These are phyloP conservation scores for Aldabrachelys gigantea DNA, from an alignment of 2,113 vertebrate genomes.

Conservation along the genomic window DNA sequence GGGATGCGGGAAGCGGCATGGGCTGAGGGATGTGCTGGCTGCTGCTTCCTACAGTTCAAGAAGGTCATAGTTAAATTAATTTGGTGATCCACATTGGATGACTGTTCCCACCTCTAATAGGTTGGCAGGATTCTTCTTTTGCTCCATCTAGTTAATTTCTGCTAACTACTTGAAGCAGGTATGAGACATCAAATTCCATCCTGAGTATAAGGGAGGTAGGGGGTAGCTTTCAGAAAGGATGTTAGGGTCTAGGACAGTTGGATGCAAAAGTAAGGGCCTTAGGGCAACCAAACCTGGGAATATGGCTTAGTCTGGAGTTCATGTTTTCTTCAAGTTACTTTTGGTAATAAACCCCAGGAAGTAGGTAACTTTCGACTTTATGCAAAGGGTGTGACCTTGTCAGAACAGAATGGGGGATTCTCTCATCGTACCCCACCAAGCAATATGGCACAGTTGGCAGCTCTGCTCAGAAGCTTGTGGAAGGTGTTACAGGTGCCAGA, in stretches of 20 bases:
- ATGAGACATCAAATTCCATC: neutral
- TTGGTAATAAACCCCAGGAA: neutral
- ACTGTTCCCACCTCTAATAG: neutral
- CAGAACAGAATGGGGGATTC: neutral
- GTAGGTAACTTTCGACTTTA: constrained; percentile 4
- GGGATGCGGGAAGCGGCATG: no score
- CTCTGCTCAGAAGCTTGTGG: neutral
- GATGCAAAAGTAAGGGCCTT: neutral
- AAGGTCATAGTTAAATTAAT: neutral
- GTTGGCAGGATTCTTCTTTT: neutral
- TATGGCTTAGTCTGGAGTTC: neutral
- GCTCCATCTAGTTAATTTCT: neutral
- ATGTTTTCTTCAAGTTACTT: neutral
- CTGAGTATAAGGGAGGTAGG: neutral
- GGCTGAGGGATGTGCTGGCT: no score
- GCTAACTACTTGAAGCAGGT: neutral
- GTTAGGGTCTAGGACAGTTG: neutral
- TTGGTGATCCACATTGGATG: neutral
- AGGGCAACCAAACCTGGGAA: neutral
- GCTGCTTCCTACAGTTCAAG: neutral
- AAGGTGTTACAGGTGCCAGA: rapidly evolving
- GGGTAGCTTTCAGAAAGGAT: neutral
- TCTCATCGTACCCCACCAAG: neutral
- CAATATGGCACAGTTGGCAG: rapidly evolving
- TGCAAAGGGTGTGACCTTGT: neutral